Evolutionary conservation across 2,113 vertebrate species (phyloP).

Genomic region (Hyperoodon ampullatus): DNA sequence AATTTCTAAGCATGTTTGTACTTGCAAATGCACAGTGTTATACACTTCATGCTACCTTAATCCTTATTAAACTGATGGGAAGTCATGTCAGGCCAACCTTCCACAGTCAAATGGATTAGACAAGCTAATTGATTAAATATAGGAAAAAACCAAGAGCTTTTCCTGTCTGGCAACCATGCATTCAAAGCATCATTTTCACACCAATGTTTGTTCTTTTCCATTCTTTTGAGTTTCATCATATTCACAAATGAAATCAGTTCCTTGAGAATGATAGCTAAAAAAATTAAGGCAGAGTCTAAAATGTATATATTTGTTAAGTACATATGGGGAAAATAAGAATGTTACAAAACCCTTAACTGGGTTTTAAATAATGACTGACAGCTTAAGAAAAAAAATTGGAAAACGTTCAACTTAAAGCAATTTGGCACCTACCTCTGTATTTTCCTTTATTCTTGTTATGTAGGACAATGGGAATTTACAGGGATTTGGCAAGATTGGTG

Average conservation of each 20-base stretch:
- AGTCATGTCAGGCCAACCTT: slow-evolving; percentile 84
- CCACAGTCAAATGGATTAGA: slow-evolving; percentile 86
- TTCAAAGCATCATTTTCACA: slow-evolving; percentile 75
- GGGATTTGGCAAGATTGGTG: slow-evolving; percentile 61
- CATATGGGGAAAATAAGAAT: slow-evolving; percentile 65
- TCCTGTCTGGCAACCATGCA: slow-evolving; percentile 69
- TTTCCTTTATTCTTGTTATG: slow-evolving; percentile 55
- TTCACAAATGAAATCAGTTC: slow-evolving; percentile 79
- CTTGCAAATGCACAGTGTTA: slow-evolving; percentile 81
- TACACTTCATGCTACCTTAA: slow-evolving; percentile 84
- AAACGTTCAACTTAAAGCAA: slow-evolving; percentile 70
- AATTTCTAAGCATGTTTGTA: slow-evolving; percentile 83
- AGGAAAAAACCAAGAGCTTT: slow-evolving; percentile 71
- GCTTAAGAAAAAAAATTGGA: slow-evolving; percentile 62
- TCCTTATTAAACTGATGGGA: slow-evolving; percentile 85
- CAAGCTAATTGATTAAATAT: slow-evolving; percentile 83
- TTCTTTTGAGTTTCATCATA: slow-evolving; percentile 79
- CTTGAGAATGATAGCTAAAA: slow-evolving; percentile 67
- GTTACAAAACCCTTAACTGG: slow-evolving; percentile 49
- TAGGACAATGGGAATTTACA: slow-evolving; percentile 67
- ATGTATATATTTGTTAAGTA: slow-evolving; percentile 75
- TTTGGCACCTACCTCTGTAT: neutral
- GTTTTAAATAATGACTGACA: slow-evolving; percentile 56
- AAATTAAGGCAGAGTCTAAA: slow-evolving; percentile 72
- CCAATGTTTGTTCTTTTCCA: slow-evolving; percentile 76